A percentile compares a stretch with the other conserved stretches of the same genome.
These are phyloP conservation scores for Drosophila paranaensis DNA, from an alignment of 2,888 invertebrate genomes.

Conservation along the genomic window DNA sequence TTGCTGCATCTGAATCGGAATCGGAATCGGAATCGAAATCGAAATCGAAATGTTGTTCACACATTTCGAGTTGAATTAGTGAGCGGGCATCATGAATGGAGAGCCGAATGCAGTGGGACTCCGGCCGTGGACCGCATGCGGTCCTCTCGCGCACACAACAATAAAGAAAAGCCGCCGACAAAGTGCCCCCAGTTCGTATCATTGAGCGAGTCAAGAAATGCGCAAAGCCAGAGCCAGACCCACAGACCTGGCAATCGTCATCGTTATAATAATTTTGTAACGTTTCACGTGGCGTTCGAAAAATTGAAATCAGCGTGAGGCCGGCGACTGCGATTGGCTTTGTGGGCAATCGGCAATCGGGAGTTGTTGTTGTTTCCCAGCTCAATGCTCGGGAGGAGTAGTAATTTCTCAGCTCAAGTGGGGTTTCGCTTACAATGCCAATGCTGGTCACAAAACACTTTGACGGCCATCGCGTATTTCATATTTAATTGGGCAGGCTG, in stretches of 20 bases:
- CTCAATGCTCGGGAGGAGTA: slow-evolving; percentile 16
- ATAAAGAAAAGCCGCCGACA: slow-evolving; percentile 69
- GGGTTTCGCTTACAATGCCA: slow-evolving; percentile 45
- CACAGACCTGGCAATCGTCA: slow-evolving; percentile 63
- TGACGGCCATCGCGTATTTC: slow-evolving; percentile 13
- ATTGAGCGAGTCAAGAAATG: slow-evolving; percentile 68
- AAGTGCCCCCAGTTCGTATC: slow-evolving; percentile 52
- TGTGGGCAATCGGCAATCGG: slow-evolving; percentile 64
- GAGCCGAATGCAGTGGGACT: slow-evolving; percentile 33
- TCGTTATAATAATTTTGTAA: slow-evolving; percentile 79
- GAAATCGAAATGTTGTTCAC: slow-evolving; percentile 66
- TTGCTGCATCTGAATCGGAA: slow-evolving; percentile 18
- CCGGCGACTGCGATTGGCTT: slow-evolving; percentile 36
- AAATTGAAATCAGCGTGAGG: slow-evolving; percentile 78
- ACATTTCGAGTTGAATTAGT: slow-evolving; percentile 78
- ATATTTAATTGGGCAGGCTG: slow-evolving; percentile 5
- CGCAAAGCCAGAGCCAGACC: slow-evolving; percentile 51
- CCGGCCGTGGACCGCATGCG: slow-evolving; percentile 55
- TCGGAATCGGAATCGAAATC: slow-evolving; percentile 10
- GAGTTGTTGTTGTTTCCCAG: slow-evolving; percentile 43
- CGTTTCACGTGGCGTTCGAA: slow-evolving; percentile 72
- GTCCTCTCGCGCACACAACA: slow-evolving; percentile 55
- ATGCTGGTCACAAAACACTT: slow-evolving; percentile 8
- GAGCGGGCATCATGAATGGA: slow-evolving; percentile 70
- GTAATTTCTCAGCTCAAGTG: slow-evolving; percentile 25